These are phyloP conservation scores for cattle (Bos taurus) DNA, from an alignment of 2,113 vertebrate genomes.

Conservation along the genomic window DNA sequence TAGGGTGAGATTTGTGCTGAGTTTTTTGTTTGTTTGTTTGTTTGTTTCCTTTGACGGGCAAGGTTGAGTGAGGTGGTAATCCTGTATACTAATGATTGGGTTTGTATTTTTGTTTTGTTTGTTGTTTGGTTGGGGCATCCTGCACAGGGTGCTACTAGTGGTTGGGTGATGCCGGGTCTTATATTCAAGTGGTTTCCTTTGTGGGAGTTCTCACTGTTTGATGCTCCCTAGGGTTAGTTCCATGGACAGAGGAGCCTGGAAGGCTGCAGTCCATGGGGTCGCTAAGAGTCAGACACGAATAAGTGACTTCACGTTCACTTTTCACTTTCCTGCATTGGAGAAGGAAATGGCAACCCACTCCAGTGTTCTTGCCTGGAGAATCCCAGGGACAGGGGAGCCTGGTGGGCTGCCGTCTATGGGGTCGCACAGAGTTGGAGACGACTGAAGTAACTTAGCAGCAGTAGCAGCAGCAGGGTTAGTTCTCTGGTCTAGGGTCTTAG, in stretches of 20 bases:
- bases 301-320: no score
- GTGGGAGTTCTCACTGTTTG: not conserved
- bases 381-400: no score
- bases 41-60: not conserved
- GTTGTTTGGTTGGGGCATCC: not conserved
- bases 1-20: not conserved
- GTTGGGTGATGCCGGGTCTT: accelerated
- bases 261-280: no score
- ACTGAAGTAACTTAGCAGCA: no score
- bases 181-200: not conserved
- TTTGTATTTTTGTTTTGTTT: not conserved
- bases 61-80: not conserved
- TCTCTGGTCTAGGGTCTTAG: not conserved
- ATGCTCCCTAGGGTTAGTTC: not conserved
- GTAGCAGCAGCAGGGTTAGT: not conserved
- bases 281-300: accelerated
- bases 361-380: no score
- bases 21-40: not conserved
- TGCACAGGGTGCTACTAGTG: not conserved
- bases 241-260: no score
- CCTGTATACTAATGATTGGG: not conserved
- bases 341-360: no score
- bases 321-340: no score
- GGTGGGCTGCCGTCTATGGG: no score
- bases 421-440: no score